Evolutionary conservation across 2,797 vertebrate species (phyloP).

Genomic region (Periparus ater): DNA sequence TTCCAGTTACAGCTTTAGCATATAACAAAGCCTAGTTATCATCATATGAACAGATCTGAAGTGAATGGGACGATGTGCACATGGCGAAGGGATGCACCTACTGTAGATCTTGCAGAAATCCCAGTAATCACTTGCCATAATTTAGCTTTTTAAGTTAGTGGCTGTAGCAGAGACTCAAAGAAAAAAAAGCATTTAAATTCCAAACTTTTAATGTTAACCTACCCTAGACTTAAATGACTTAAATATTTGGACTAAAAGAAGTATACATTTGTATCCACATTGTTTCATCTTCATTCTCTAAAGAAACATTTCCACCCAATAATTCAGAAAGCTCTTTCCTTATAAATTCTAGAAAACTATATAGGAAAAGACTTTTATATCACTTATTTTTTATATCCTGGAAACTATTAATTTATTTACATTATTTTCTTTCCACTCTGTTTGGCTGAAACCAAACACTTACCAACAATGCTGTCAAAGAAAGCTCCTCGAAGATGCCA

Average conservation of each 20-base stretch:
- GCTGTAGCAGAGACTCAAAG: neutral
- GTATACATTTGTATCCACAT: neutral
- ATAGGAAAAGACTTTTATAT: neutral
- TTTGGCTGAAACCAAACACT: slow-evolving; percentile 11
- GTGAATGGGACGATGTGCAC: neutral
- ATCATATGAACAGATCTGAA: neutral
- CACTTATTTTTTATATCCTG: neutral
- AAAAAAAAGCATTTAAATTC: neutral
- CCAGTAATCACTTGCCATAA: neutral
- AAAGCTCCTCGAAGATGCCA: slow-evolving; percentile 97
- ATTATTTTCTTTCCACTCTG: neutral
- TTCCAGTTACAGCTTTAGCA: neutral
- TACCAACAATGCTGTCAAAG: slow-evolving; percentile 98
- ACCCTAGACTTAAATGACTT: neutral
- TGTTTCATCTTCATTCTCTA: neutral
- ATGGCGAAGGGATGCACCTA: neutral
- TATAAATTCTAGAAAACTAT: neutral
- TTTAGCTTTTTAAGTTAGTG: neutral
- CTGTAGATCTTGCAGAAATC: neutral
- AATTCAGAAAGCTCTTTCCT: neutral
- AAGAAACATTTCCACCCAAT: neutral
- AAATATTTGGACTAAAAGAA: neutral
- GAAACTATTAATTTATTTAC: neutral
- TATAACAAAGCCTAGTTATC: neutral
- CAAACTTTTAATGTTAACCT: neutral